Conservation (phyloP, 1,140 invertebrate genomes). For the Campoletis sonorensis region DNA sequence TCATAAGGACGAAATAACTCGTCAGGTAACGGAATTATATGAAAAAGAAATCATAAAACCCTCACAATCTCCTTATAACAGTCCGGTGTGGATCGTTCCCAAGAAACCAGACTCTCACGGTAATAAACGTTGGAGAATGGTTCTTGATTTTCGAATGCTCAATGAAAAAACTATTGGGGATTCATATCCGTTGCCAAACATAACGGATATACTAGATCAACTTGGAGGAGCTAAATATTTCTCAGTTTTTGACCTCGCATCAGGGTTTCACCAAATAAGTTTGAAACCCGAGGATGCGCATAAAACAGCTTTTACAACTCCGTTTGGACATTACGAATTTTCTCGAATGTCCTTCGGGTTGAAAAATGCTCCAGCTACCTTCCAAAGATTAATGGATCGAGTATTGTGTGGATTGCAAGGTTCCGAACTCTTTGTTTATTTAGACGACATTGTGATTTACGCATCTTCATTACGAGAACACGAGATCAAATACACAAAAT, state of each 20-base stretch:
- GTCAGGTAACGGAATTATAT: not conserved
- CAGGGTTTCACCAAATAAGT: no score
- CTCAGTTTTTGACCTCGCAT: no score
- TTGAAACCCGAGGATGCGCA: not conserved
- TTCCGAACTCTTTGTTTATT: not conserved
- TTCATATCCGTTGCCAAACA: no score
- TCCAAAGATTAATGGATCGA: constrained; percentile 2
- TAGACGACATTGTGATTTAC: not conserved
- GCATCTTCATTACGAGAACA: not conserved
- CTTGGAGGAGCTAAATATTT: no score
- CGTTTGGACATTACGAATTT: constrained; percentile 12
- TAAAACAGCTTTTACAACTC: constrained; percentile 4
- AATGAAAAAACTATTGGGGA: no score
- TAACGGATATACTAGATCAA: no score
- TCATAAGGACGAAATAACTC: not conserved
- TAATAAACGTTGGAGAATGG: not conserved
- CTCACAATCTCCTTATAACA: not conserved
- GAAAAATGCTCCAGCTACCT: constrained; percentile 16
- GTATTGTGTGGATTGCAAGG: not conserved
- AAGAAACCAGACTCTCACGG: not conserved
- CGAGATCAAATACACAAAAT: not conserved
- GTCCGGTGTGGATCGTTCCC: not conserved
- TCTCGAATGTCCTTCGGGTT: not conserved
- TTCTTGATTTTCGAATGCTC: no score
- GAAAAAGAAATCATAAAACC: not conserved